These are phyloP conservation scores for Trachymyrmex cornetzi DNA, from an alignment of 1,140 invertebrate genomes.

Conservation along the genomic window DNA sequence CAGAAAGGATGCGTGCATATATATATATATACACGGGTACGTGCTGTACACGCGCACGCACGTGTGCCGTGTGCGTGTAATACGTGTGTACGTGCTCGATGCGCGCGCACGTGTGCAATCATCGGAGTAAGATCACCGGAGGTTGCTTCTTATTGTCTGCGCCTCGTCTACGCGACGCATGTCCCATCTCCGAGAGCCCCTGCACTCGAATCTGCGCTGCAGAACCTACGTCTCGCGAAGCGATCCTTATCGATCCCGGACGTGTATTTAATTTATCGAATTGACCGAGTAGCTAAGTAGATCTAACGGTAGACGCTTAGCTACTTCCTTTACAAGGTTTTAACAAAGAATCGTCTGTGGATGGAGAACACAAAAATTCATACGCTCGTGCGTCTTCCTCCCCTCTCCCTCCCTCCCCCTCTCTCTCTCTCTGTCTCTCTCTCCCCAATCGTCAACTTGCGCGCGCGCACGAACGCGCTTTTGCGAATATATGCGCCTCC, in stretches of 20 bases:
- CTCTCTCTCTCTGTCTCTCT: not conserved
- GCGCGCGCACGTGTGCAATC: conserved; percentile 54
- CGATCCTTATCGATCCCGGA: conserved; percentile 8
- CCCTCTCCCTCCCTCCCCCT: not conserved
- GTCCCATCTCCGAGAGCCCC: not conserved
- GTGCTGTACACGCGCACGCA: conserved; percentile 49
- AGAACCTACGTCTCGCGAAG: not conserved
- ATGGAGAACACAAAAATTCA: conserved; percentile 10
- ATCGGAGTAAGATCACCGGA: conserved; percentile 56
- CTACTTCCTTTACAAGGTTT: not conserved
- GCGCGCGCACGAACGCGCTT: conserved; percentile 18
- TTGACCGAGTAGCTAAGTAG: not conserved
- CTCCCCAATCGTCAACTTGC: conserved; percentile 16
- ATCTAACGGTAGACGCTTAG: not conserved
- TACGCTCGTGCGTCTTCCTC: too few relatives aligned
- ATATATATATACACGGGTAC: not conserved
- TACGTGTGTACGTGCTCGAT: not conserved
- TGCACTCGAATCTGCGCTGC: not conserved
- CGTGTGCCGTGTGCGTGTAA: not conserved
- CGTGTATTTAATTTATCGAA: not conserved
- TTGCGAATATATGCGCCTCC: conserved; percentile 21
- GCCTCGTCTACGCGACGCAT: conserved; percentile 64
- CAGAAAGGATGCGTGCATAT: not conserved
- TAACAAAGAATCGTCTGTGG: not conserved
- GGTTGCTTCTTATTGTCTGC: conserved; percentile 71